These are phyloP conservation scores for Brachypteracias leptosomus DNA, from an alignment of 2,113 vertebrate genomes.

Conservation along the genomic window DNA sequence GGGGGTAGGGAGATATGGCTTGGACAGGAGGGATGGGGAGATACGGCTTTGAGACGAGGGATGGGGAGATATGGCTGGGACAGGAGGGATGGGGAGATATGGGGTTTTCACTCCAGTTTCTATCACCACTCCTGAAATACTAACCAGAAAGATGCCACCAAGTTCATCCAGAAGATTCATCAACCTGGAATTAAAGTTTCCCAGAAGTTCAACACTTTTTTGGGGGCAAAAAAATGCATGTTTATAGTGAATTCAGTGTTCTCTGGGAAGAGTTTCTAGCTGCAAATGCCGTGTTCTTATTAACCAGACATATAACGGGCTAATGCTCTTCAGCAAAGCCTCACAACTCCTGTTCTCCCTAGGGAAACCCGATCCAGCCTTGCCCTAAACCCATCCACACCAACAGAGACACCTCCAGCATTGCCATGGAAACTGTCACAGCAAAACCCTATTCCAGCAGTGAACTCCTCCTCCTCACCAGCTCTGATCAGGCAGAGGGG, in stretches of 20 bases:
- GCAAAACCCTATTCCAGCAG: too few relatives aligned
- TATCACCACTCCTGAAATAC: neutral
- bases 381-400: too few relatives aligned
- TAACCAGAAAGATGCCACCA: neutral
- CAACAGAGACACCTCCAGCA: too few relatives aligned
- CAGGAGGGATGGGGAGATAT: neutral
- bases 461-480: too few relatives aligned
- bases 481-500: too few relatives aligned
- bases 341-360: neutral
- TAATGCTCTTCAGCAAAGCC: neutral
- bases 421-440: too few relatives aligned
- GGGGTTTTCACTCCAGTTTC: neutral
- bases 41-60: accelerated
- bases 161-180: neutral
- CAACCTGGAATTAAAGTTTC: neutral
- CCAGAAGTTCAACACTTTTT: neutral
- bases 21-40: neutral
- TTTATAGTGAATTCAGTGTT: neutral
- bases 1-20: neutral
- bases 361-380: neutral
- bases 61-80: neutral
- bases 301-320: neutral
- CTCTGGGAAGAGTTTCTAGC: neutral
- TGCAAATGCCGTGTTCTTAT: neutral
- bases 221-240: neutral